These are phyloP conservation scores for Misgurnus mizolepis DNA, from an alignment of 2,113 vertebrate species.

Conservation along the genomic window DNA sequence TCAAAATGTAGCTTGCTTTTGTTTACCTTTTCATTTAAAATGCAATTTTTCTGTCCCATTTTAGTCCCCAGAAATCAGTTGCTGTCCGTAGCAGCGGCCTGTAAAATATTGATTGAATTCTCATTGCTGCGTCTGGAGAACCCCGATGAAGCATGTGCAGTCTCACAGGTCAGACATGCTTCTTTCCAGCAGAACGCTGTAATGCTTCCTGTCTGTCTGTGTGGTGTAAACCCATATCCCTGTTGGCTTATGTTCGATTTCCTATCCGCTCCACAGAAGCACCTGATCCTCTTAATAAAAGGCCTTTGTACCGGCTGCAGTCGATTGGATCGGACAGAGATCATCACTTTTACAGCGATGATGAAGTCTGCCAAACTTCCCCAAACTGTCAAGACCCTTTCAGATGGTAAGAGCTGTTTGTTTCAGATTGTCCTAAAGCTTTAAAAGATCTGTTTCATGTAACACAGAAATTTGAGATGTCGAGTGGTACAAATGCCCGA, in stretches of 20 bases:
- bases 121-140: slow-evolving; percentile 94
- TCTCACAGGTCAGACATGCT: slow-evolving; percentile 86
- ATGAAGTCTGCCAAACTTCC: slow-evolving; percentile 99
- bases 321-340: slow-evolving; percentile 94
- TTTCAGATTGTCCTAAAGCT: not conserved
- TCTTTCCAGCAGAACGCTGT: not conserved
- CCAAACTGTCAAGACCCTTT: slow-evolving; percentile 96
- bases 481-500: no score
- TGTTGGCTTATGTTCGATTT: not conserved
- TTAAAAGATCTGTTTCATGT: not conserved
- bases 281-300: slow-evolving; percentile 98
- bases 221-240: not conserved
- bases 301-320: slow-evolving; percentile 97
- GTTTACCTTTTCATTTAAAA: not conserved
- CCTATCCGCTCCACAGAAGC: slow-evolving; percentile 79
- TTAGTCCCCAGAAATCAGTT: slow-evolving; percentile 94
- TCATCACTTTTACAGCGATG: slow-evolving; percentile 99
- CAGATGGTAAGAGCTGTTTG: slow-evolving; percentile 81
- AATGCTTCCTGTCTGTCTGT: not conserved
- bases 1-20: not conserved
- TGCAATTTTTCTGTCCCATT: slow-evolving; percentile 45
- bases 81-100: slow-evolving; percentile 93
- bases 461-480: not conserved
- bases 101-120: slow-evolving; percentile 98
- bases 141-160: slow-evolving; percentile 96